Conservation (phyloP, 2,113 vertebrate species). For the Cinclus mexicanus region DNA sequence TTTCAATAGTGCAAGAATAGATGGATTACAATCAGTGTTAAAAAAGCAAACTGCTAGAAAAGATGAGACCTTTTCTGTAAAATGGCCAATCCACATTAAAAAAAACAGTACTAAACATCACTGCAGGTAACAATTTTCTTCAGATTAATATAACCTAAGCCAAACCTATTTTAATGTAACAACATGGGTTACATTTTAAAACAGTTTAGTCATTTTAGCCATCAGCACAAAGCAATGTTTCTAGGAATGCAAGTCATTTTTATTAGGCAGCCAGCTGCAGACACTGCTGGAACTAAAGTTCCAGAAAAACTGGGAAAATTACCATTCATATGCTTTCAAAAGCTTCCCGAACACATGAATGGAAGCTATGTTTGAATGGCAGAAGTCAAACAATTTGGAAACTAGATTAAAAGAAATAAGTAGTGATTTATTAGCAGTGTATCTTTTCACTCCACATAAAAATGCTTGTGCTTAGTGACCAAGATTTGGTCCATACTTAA, state of each 20-base stretch:
- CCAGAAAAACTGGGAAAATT: slow-evolving; percentile 29
- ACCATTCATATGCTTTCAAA: slow-evolving; percentile 11
- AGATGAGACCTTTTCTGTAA: background rate
- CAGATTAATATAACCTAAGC: background rate
- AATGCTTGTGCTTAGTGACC: background rate
- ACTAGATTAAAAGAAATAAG: background rate
- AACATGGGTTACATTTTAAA: background rate
- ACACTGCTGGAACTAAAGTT: slow-evolving; percentile 3
- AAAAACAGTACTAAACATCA: background rate
- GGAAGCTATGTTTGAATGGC: background rate
- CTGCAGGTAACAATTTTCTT: background rate
- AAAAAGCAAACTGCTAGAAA: background rate
- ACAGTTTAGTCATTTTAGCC: background rate
- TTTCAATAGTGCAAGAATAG: background rate
- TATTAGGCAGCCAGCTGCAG: slow-evolving; percentile 26
- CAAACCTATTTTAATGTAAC: background rate
- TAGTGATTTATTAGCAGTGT: background rate
- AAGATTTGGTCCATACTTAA: background rate
- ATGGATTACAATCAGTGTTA: background rate
- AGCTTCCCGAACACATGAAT: background rate
- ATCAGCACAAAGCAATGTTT: background rate
- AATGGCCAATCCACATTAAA: background rate
- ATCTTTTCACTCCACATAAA: background rate
- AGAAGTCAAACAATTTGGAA: background rate
- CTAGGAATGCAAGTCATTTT: slow-evolving; percentile 51